Base-by-base conservation (phyloP, 2,797 vertebrate species). In the Aldrovandia affinis region DNA sequence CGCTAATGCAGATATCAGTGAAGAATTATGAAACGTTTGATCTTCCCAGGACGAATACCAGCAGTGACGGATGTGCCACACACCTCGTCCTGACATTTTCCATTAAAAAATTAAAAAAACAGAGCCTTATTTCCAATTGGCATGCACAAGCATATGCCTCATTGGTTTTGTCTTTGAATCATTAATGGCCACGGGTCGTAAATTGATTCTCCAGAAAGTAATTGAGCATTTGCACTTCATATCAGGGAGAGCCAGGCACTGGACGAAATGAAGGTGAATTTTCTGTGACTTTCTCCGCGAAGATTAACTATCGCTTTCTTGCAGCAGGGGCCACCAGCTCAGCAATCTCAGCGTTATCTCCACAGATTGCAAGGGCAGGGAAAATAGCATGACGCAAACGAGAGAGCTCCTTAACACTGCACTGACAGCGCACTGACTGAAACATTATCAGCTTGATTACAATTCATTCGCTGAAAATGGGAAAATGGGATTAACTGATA, bases 91-190 rank as follows among this genome's bases (percentile, higher is more conserved):
- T 82, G 80, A 70, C 8, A 57, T 68, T 15, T 78, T 78, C 73
- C 70, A 70, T 78, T 84, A 81, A 82, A 55, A 80, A n/a, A n/a
- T n/a, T n/a, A n/a, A n/a, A 36, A 33, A 42, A 84, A 44, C 75
- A 33, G 80, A 20, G 73, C 33, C 68, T 85, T n/a, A 61, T 81
- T 47, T 84, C 61, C 75, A 70, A 65, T 28, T 30, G 57, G 42
- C 70, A 70, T 68, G 73, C 83, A 57, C 33, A 63, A 44, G 36
- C 42, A 36, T 65, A 54, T 22, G 22, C 47, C 78, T 81, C 83
- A 57, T 81, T 78, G 36, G 52, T 80, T 81, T 68, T 78, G 33
- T 82, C 80, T 81, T 22, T 68, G 70, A 65, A 30, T 78, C 81
- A 33, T 81, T 61, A 75, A 2, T 1, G 63, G 52, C 78, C 73